Percentiles rank a stretch among this genome's conserved stretches.
Conservation (phyloP, 2,797 vertebrate genomes). For the Lophura swinhoii region DNA sequence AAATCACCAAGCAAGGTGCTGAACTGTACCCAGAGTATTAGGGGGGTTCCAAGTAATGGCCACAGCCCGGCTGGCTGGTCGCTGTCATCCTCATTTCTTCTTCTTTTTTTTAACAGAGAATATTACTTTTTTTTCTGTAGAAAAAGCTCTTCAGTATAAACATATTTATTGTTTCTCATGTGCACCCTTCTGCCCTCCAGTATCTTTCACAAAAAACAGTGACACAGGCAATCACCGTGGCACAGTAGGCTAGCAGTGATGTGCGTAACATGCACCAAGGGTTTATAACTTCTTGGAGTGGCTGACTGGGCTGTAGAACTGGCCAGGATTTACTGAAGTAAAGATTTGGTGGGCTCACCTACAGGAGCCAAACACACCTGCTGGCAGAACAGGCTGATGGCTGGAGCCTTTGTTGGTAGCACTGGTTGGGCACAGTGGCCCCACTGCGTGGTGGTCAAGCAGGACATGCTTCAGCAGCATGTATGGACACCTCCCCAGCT, state of each 20-base stretch:
- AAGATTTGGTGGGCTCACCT: too few species aligned
- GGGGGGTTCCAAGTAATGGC: background rate
- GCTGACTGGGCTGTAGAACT: background rate
- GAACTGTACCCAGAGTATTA: background rate
- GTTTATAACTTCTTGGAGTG: background rate
- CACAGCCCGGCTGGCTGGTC: background rate
- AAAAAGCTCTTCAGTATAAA: background rate
- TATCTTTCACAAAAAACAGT: background rate
- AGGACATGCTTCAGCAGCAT: accelerated
- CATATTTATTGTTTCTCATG: background rate
- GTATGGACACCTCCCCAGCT: background rate
- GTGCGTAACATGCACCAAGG: background rate
- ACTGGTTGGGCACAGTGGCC: background rate
- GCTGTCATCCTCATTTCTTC: background rate
- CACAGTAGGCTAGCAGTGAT: background rate
- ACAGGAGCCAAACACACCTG: background rate
- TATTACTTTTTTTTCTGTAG: background rate
- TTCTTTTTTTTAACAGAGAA: background rate
- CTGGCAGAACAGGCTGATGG: background rate
- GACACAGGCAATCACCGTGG: too few species aligned
- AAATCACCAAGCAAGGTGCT: background rate
- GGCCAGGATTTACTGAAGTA: background rate
- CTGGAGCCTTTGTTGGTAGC: background rate
- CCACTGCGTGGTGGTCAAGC: background rate
- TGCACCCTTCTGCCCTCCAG: too few species aligned